Conservation (phyloP, 1,140 invertebrate species). For the Hesperophylax magnus region DNA sequence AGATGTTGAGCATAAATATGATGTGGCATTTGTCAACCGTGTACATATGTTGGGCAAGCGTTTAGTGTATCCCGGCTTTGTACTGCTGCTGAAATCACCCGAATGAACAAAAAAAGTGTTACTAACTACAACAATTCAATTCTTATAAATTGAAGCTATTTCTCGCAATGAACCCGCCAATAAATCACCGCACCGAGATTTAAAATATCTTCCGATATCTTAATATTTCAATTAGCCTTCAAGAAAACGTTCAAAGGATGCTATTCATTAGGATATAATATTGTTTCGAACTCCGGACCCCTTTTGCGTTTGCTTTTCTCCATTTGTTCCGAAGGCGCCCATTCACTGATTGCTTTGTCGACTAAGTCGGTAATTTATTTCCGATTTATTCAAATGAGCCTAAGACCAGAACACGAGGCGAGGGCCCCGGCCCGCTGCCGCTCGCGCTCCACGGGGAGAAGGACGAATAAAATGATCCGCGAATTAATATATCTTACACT, state of each 20-base stretch:
- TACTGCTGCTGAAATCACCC: too few species aligned
- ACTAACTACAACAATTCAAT: too few species aligned
- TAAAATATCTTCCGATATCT: constrained; percentile 10
- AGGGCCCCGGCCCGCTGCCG: background rate
- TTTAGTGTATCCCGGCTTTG: too few species aligned
- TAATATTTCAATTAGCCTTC: constrained; percentile 28
- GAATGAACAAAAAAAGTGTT: too few species aligned
- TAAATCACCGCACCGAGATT: background rate
- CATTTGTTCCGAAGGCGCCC: constrained; percentile 29
- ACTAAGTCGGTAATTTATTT: constrained; percentile 55
- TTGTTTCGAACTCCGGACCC: constrained; percentile 15
- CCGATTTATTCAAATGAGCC: constrained; percentile 56
- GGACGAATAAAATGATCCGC: background rate
- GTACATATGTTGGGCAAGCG: too few species aligned
- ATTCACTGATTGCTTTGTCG: constrained; percentile 51
- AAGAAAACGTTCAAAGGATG: constrained; percentile 7
- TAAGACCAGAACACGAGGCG: background rate
- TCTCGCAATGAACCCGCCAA: background rate
- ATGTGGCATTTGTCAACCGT: too few species aligned
- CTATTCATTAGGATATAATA: constrained; percentile 32
- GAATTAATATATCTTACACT: constrained; percentile 18
- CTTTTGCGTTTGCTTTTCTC: constrained; percentile 4
- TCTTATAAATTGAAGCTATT: too few species aligned
- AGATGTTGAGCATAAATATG: too few species aligned
- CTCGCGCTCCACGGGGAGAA: background rate